Evolutionary conservation across 2,888 invertebrate genomes (phyloP), one percentile per base, ranked within the genome.

Genomic region (Lasioglossum calceatum): DNA sequence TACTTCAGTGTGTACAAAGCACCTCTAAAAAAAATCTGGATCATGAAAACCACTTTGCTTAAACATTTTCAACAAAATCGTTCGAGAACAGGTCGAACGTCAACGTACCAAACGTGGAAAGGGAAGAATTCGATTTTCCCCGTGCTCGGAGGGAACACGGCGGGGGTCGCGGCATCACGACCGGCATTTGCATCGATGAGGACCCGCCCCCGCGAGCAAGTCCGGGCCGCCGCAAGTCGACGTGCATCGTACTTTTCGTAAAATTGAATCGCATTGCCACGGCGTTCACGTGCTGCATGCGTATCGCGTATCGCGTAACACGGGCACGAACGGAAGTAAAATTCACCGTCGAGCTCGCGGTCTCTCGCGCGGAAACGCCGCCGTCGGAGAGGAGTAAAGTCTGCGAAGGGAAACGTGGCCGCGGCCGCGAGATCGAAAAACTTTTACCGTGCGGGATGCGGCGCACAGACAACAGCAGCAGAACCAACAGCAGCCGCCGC

Each of bases 261-360:
- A 79, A 87, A 88, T 88, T 87, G 81, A 87, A 87, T 88, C 87
- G 82, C 87, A 87, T 87, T 80, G 74, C 84, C 79, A 87, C 23
- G 36, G 64, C 71, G 77, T 83, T 83, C 87, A 83, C 88, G 88
- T 85, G 77, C 77, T 58, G 79, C 82, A 44, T 77, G 70, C 73
- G 84, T 79, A 85, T 87, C 86, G 82, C 73, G 70, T 79, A 79
- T 81, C 74, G 19, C 67, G 67, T 23, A 54, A 64, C 67, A 39
- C n/a, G 54, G 19, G 16, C 36, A 39, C 32, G 19, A 39, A 19
- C 19, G 23, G 42, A 50, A 39, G 82, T 36, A 47, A 67, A 73
- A 73, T 74, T 61, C 71, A 67, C 61, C 61, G 61, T 70, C 14
- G n/a, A 77, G 36, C 8, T 79, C 76, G 76, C 67, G 75, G 61